A percentile compares a stretch with the other conserved stretches of the same genome.
These are phyloP conservation scores for Pangasianodon hypophthalmus DNA, from an alignment of 2,113 vertebrate genomes.

Conservation along the genomic window DNA sequence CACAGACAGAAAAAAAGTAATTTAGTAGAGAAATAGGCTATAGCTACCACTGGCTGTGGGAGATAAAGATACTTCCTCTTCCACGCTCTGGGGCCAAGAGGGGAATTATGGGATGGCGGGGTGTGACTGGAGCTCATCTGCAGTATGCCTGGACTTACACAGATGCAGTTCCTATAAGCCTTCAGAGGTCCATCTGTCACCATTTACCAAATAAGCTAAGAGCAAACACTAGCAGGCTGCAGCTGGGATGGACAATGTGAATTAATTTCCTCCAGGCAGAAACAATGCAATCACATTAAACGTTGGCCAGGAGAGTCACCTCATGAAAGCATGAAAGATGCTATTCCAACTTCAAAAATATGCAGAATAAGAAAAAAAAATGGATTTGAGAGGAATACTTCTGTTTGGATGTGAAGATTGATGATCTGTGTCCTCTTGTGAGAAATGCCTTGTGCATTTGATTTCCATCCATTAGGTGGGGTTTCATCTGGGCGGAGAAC, in stretches of 20 bases:
- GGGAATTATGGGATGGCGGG: constrained; percentile 51
- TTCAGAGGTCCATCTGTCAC: constrained; percentile 53
- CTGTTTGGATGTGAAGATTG: constrained; percentile 27
- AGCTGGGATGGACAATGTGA: background rate
- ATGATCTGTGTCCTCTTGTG: constrained; percentile 35
- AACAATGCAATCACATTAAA: background rate
- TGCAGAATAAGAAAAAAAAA: background rate
- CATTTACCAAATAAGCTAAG: constrained; percentile 36
- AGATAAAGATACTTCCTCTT: constrained; percentile 51
- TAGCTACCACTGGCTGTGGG: background rate
- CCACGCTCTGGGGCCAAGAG: constrained; percentile 44
- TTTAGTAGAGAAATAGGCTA: constrained; percentile 50
- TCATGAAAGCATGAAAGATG: background rate
- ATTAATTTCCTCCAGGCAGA: background rate
- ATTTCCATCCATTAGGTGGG: constrained; percentile 43
- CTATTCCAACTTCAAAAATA: background rate
- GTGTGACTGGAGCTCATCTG: constrained; percentile 54
- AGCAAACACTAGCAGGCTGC: constrained; percentile 39
- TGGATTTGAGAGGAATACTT: background rate
- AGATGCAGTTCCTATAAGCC: constrained; percentile 40
- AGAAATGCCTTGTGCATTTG: constrained; percentile 13
- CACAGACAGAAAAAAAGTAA: constrained; percentile 48
- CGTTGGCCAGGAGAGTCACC: background rate
- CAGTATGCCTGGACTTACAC: constrained; percentile 44
- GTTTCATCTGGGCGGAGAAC: constrained; percentile 42